A percentile compares a stretch with the other conserved stretches of the same genome.
Evolutionary conservation across 2,113 vertebrate genomes (phyloP).

Genomic region (Tautogolabrus adspersus): DNA sequence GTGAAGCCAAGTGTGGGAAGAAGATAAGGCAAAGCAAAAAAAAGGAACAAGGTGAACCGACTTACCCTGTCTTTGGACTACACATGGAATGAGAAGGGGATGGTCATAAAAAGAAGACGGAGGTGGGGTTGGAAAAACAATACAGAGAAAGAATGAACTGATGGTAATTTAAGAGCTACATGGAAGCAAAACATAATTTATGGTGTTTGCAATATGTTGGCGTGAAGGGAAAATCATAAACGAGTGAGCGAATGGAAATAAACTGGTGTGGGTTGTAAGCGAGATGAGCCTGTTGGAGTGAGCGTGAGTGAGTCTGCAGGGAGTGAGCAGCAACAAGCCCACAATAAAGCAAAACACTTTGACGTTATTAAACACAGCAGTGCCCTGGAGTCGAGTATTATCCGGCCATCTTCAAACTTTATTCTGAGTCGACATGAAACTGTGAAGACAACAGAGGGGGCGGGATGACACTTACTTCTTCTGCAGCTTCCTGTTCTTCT

Average conservation of each 20-base stretch:
- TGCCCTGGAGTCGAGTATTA: background rate
- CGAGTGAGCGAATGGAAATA: slow-evolving; percentile 12
- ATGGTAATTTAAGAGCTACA: slow-evolving; percentile 44
- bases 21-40: slow-evolving; percentile 60
- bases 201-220: slow-evolving; percentile 1
- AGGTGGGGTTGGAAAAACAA: slow-evolving; percentile 72
- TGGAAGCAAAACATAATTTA: slow-evolving; percentile 52
- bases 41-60: slow-evolving; percentile 68
- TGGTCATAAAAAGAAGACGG: slow-evolving; percentile 66
- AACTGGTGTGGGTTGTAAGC: slow-evolving; percentile 21
- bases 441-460: background rate
- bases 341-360: background rate
- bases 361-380: background rate
- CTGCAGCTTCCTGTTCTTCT: slow-evolving; percentile 96
- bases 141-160: slow-evolving; percentile 59
- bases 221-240: slow-evolving; percentile 8
- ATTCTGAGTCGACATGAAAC: background rate
- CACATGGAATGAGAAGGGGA: slow-evolving; percentile 80
- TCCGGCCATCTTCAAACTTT: background rate
- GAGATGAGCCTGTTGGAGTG: slow-evolving; percentile 23
- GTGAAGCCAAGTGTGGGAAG: slow-evolving; percentile 45
- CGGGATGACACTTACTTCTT: slow-evolving; percentile 90
- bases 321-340: background rate
- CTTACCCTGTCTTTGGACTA: slow-evolving; percentile 94
- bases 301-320: slow-evolving; percentile 34